Conservation (phyloP, 2,888 invertebrate genomes). For the Koerneria pararmatus region DNA sequence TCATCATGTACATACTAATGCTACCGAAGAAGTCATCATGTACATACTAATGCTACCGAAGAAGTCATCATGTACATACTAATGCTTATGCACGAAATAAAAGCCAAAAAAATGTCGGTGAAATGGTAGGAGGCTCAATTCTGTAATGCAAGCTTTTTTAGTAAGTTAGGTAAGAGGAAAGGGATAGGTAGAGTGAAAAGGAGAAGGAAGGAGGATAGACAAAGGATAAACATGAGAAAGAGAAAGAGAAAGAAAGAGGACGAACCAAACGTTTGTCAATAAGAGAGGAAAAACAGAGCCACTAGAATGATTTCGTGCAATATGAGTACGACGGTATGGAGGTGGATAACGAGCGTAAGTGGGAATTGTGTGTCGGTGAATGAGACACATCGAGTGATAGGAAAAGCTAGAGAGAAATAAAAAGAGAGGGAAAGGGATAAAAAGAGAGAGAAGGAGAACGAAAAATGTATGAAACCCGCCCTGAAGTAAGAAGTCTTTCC, state of each 20-base stretch:
- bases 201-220: neutral
- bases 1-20: too few species aligned
- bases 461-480: neutral
- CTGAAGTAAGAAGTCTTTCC: constrained; percentile 6
- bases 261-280: too few species aligned
- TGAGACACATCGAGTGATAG: neutral
- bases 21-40: too few species aligned
- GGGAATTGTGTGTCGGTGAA: neutral
- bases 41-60: too few species aligned
- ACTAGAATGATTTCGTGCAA: too few species aligned
- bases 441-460: neutral
- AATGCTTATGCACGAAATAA: too few species aligned
- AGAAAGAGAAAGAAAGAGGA: neutral
- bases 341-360: neutral
- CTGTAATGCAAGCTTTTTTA: constrained; percentile 1
- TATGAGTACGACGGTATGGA: too few species aligned
- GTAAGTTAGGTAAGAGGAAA: constrained; percentile 12
- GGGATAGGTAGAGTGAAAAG: neutral
- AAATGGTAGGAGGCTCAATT: neutral
- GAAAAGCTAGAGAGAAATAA: neutral
- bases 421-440: neutral
- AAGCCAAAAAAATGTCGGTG: too few species aligned
- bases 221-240: constrained; percentile 1
- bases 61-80: too few species aligned
- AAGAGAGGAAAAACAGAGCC: too few species aligned